Evolutionary conservation across 1,140 invertebrate genomes (phyloP), one percentile per base, ranked within the genome.

Genomic region (Hesperophylax magnus): DNA sequence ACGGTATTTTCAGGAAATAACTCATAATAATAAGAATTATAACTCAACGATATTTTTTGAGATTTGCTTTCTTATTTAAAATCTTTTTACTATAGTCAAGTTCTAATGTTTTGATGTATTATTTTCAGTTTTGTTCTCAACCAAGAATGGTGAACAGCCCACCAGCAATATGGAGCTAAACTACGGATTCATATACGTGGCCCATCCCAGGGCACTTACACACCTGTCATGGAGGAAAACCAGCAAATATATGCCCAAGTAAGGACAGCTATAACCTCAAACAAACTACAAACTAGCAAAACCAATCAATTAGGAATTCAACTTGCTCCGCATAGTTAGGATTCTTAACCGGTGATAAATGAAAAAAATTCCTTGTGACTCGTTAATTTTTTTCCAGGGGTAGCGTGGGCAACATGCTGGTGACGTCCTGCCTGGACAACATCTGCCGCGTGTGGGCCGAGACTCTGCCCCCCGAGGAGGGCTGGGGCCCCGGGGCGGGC

Each of bases 231-330:
- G 98, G 98, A 92, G 98, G 80, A 97, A 97, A 88, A 99, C 98
- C 52, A 99, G 97, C 91, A 99, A 99, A 91, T 99, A 98, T 86
- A 99, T 99, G 97, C 98, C 98, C 80, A 98, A 97, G 97, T 98
- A 92, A 91, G 93, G 39, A 47, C 11, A 47, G 14, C 11, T 3
- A 47, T 11, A 47, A 47, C 11, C 39, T 47, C 39, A 47, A 14
- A 14, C 39, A 47, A 14, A 14, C 8, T 47, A 47, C 14, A 1
- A 47, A 11, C 11, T 47, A 14, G 39, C 39, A 2, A 47, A 47
- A 47, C 11, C 39, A 47, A 47, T n/a, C 39, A 39, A 39, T 4
- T 39, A 8, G 3, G 3, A 39, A 5, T 39, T 39, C 9, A 6
- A 39, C 9, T 47, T 9, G 11, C 39, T 14, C 9, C 3, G 39